Evolutionary conservation across 2,888 invertebrate genomes (phyloP), one percentile per base, ranked within the genome.

Genomic region (Aphrophora alni): DNA sequence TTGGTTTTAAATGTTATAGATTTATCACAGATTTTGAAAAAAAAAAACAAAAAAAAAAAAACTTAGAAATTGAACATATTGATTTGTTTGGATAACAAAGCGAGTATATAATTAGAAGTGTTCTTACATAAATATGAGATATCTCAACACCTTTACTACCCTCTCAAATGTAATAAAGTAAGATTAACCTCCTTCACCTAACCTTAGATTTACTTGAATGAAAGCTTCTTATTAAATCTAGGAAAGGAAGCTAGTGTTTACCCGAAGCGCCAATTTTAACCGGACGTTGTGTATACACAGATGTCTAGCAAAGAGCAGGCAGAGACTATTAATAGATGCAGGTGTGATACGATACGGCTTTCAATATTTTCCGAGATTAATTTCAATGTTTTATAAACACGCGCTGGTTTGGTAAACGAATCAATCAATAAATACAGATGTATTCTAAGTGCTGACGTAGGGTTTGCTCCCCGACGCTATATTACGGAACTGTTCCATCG

Each of bases 231-330:
- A 59, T 59, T 59, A 59, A 59, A 21, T 21, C 59, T 21, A 59
- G 5, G 59, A n/a, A 59, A 59, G 59, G 59, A 59, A 59, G 21
- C 59, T n/a, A 14, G 1, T 59, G 59, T 59, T 59, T 59, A 59
- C 59, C 2, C 12, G 21, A 21, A 21, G 21, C 59, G 59, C 59
- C 59, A 59, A 59, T 59, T 59, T 59, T 59, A 59, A 59, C 59
- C 59, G 59, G 59, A 59, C 59, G n/a, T 21, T n/a, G 59, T 59
- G 59, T 59, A 59, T 59, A 59, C 59, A 59, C 59, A 59, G 59
- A 59, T 59, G 59, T 21, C 21, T 2, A 59, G 59, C 59, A 59
- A n/a, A 21, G 59, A n/a, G 21, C 59, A n/a, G 59, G n/a, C 59
- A 10, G 59, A n/a, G 21, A 21, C 21, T 59, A 59, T 59, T 59